Percentiles rank a stretch among this genome's conserved stretches.
phyloP scores from a whole-genome alignment of 1,140 invertebrate species.

The Bombus superbus region DNA sequence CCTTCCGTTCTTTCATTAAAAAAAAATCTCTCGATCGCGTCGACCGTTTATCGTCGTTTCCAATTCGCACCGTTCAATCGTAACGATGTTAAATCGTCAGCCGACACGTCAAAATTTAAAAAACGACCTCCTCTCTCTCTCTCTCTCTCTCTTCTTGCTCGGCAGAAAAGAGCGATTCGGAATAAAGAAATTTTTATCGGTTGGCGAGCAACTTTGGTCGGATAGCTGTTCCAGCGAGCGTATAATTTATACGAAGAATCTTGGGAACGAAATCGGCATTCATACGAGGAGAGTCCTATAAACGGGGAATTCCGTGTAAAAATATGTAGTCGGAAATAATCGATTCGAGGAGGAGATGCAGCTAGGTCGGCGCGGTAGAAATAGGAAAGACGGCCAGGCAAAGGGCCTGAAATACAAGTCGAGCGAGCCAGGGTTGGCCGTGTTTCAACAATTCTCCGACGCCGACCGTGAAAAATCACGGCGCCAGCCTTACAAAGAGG shows the following conservation, averaged over 20 bases:
- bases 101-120: not conserved
- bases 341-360: not conserved
- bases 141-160: not conserved
- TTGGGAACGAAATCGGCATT: not conserved
- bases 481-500: constrained; percentile 63
- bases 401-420: constrained; percentile 41
- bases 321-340: constrained; percentile 21
- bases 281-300: not conserved
- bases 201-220: not conserved
- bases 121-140: not conserved
- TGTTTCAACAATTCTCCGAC: constrained; percentile 61
- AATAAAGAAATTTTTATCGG: not conserved
- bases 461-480: constrained; percentile 72
- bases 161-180: too few species aligned
- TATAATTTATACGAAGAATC: constrained; percentile 4
- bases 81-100: not conserved
- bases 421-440: constrained; percentile 37
- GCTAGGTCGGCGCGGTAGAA: not conserved
- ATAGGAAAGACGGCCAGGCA: constrained; percentile 8
- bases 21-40: not conserved
- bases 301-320: constrained; percentile 4
- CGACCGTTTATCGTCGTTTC: not conserved
- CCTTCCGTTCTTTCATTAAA: not conserved
- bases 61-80: not conserved
- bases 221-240: not conserved